A percentile compares a stretch with the other conserved stretches of the same genome.
Evolutionary conservation across 2,888 invertebrate genomes (phyloP).

Genomic region (Pyrochroa serraticornis): DNA sequence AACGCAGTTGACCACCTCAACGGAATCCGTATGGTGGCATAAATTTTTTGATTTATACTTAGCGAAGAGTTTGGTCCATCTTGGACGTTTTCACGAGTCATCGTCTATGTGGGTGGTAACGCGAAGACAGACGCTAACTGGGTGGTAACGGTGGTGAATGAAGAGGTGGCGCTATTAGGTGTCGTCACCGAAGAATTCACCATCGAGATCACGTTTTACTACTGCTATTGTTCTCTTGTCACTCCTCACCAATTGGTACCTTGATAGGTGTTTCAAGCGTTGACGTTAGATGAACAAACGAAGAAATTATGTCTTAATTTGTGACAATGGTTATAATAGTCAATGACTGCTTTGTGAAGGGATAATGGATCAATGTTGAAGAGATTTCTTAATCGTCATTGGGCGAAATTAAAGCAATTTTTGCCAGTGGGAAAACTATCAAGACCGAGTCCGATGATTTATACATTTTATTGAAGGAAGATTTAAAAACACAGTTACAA

Average conservation of each 20-base stretch:
- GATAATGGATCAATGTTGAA: no score
- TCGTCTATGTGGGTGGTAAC: constrained; percentile 45
- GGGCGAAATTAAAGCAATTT: no score
- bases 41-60: not conserved
- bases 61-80: not conserved
- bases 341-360: not conserved
- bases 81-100: constrained; percentile 41
- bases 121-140: constrained; percentile 33
- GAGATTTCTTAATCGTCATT: no score
- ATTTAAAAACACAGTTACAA: constrained; percentile 44
- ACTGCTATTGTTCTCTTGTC: constrained; percentile 22
- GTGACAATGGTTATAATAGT: constrained; percentile 2
- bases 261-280: not conserved
- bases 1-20: constrained; percentile 18
- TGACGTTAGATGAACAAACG: no score
- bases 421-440: not conserved
- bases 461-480: constrained; percentile 40
- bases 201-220: constrained; percentile 12
- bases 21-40: not conserved
- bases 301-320: not conserved
- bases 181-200: constrained; percentile 38
- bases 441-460: constrained; percentile 21
- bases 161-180: constrained; percentile 47
- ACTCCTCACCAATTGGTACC: constrained; percentile 11
- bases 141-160: constrained; percentile 42